Percentiles rank a stretch among this genome's conserved stretches.
Conservation (phyloP, 1,140 invertebrate species). For the Gryllus bimaculatus region DNA sequence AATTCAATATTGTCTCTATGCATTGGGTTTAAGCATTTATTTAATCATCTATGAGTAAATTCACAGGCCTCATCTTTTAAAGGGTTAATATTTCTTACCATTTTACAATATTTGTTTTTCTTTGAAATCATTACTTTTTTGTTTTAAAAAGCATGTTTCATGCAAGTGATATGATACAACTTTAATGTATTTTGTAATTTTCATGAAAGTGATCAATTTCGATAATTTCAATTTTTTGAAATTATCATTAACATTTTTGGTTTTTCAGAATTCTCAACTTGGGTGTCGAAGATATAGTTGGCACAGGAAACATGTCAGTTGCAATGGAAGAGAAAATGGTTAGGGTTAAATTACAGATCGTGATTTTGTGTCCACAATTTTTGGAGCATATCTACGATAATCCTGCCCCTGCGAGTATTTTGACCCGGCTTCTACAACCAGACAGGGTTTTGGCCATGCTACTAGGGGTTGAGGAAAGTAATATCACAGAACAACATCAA, state of each 20-base stretch:
- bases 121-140: no score
- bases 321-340: conserved; percentile 37
- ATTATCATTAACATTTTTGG: neutral
- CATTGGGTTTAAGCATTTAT: no score
- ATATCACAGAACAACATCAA: conserved; percentile 49
- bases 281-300: conserved; percentile 56
- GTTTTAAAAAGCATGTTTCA: no score
- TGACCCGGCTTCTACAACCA: conserved; percentile 52
- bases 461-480: conserved; percentile 56
- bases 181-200: neutral
- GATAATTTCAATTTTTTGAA: neutral
- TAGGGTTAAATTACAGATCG: conserved; percentile 48
- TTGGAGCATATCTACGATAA: conserved; percentile 48
- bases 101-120: no score
- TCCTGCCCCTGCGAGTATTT: conserved; percentile 39
- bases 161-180: neutral
- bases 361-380: conserved; percentile 66
- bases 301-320: conserved; percentile 37
- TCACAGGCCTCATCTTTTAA: no score
- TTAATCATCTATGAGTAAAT: no score
- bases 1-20: no score
- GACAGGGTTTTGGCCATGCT: conserved; percentile 69
- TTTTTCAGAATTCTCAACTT: conserved; percentile 56
- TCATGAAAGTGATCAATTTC: neutral
- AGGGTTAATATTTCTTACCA: no score